Percentiles rank a stretch among this genome's conserved stretches.
phyloP scores from a whole-genome alignment of 2,888 invertebrate genomes.

The Andrena bucephala region DNA sequence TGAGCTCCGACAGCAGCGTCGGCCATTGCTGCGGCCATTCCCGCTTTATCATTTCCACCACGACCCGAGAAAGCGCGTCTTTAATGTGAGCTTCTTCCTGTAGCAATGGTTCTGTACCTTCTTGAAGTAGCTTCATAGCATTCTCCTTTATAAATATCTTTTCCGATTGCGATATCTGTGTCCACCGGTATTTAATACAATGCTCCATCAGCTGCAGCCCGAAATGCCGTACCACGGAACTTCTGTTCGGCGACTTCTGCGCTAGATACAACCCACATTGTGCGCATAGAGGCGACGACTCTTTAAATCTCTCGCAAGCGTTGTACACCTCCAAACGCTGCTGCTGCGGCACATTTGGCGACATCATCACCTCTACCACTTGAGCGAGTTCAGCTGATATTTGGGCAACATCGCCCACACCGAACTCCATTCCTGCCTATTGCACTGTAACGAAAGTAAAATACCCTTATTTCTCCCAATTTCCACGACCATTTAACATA shows the following conservation, averaged over 20 bases:
- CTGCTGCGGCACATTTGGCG: constrained; percentile 91
- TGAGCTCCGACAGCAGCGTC: constrained; percentile 92
- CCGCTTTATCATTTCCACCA: constrained; percentile 98
- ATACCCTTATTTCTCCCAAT: too few species aligned
- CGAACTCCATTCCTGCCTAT: constrained; percentile 83
- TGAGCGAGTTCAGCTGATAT: constrained; percentile 92
- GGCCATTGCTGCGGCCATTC: constrained; percentile 99
- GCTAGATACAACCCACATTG: constrained; percentile 94
- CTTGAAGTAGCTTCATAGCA: constrained; percentile 93
- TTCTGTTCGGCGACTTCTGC: constrained; percentile 89
- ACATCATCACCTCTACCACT: constrained; percentile 93
- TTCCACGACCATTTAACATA: too few species aligned
- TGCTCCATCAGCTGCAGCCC: constrained; percentile 97
- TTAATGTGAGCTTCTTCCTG: constrained; percentile 91
- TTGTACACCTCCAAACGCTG: constrained; percentile 93
- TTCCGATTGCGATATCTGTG: constrained; percentile 93
- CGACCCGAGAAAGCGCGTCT: constrained; percentile 94
- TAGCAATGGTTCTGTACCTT: constrained; percentile 91
- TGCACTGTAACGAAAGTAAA: constrained; percentile 56
- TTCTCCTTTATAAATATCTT: constrained; percentile 96
- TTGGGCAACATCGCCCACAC: constrained; percentile 88
- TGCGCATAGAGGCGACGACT: constrained; percentile 94
- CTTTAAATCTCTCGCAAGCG: constrained; percentile 94
- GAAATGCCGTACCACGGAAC: constrained; percentile 94
- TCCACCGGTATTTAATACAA: constrained; percentile 97